These are phyloP conservation scores for Montifringilla adamsi DNA, from an alignment of 2,113 vertebrate genomes.

Conservation along the genomic window DNA sequence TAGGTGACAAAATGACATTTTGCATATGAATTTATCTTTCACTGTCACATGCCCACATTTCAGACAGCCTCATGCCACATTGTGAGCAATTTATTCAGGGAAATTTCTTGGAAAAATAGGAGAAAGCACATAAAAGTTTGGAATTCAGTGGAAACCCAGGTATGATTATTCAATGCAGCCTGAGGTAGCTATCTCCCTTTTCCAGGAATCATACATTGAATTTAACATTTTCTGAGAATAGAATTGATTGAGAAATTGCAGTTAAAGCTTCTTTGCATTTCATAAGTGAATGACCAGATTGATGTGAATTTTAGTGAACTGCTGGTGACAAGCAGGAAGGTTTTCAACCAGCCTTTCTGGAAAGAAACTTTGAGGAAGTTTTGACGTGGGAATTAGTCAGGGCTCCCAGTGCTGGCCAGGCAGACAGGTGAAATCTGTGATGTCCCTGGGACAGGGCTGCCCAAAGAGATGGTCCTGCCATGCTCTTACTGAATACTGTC, in stretches of 20 bases:
- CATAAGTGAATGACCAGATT: neutral
- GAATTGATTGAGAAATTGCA: neutral
- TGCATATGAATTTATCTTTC: neutral
- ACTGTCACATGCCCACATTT: neutral
- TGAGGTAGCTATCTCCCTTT: neutral
- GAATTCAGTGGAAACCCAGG: neutral
- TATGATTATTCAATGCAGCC: neutral
- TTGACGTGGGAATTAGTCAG: neutral
- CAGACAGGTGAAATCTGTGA: neutral
- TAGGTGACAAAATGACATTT: neutral
- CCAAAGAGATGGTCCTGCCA: neutral
- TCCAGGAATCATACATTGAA: neutral
- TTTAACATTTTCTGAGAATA: neutral
- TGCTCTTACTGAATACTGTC: neutral
- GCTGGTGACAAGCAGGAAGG: neutral
- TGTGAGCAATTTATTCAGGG: neutral
- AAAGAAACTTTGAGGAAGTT: neutral
- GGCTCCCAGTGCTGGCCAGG: neutral
- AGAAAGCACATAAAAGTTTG: neutral
- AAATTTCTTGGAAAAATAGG: neutral
- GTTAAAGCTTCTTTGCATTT: neutral
- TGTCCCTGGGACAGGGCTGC: neutral
- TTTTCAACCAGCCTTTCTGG: neutral
- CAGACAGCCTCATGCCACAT: neutral
- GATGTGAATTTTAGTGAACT: neutral